phyloP scores from a whole-genome alignment of 2,797 vertebrate species.

The Spinibarbus caldwelli region DNA sequence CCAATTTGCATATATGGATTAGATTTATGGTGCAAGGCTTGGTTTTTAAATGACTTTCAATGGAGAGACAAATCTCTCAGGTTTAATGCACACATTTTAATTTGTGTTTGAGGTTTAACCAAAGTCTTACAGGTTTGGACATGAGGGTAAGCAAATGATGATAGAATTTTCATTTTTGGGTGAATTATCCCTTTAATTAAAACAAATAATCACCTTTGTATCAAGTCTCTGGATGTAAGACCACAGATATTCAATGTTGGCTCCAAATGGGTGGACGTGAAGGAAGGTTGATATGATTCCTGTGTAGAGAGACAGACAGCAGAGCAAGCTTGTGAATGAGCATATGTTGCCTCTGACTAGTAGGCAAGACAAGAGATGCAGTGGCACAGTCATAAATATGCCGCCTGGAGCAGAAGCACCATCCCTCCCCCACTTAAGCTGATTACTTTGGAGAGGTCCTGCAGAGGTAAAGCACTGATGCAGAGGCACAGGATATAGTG shows the following conservation, averaged over 20 bases:
- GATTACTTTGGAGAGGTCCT: conserved; percentile 74
- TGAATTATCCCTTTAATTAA: neutral
- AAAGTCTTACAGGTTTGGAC: neutral
- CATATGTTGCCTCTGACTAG: conserved; percentile 56
- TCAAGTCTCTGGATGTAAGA: conserved; percentile 96
- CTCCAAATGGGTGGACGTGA: conserved; percentile 96
- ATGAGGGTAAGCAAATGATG: neutral
- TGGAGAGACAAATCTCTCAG: neutral
- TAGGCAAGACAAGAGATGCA: conserved; percentile 60
- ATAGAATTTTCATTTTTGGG: neutral
- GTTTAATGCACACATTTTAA: neutral
- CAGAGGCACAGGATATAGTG: conserved; percentile 61
- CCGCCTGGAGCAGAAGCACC: conserved; percentile 62
- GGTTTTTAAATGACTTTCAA: neutral
- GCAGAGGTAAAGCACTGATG: conserved; percentile 64
- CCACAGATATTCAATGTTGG: conserved; percentile 97
- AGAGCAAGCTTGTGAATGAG: conserved; percentile 36
- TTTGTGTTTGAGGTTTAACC: neutral
- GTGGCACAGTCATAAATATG: conserved; percentile 53
- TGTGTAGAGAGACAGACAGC: conserved; percentile 67
- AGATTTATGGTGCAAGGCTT: neutral
- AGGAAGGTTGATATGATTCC: conserved; percentile 97
- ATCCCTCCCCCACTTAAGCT: conserved; percentile 60
- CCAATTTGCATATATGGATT: neutral
- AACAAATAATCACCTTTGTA: conserved; percentile 82